Percentiles rank a stretch among this genome's conserved stretches.
Conservation (phyloP, 2,113 vertebrate species). For the Castor canadensis region DNA sequence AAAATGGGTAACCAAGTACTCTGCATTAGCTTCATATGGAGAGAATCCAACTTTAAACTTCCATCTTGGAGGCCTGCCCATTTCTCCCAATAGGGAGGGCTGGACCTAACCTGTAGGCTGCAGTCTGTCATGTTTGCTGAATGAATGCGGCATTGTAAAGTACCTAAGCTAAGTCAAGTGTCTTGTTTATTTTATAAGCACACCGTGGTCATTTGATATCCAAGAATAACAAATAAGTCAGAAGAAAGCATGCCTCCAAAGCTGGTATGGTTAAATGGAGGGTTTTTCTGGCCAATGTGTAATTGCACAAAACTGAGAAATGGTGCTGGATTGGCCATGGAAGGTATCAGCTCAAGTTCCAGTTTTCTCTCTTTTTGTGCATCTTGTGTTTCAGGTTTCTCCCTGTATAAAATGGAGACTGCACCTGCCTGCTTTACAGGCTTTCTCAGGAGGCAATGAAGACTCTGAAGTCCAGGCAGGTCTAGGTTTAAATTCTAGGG, state of each 20-base stretch:
- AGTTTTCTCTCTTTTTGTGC: neutral
- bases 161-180: neutral
- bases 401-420: neutral
- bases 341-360: neutral
- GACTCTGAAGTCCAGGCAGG: neutral
- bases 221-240: neutral
- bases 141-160: neutral
- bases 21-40: neutral
- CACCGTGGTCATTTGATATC: neutral
- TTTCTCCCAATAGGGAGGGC: neutral
- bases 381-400: neutral
- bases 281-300: neutral
- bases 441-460: neutral
- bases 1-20: neutral
- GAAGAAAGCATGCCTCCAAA: neutral
- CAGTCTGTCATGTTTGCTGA: neutral
- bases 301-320: neutral
- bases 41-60: neutral
- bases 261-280: neutral
- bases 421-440: neutral
- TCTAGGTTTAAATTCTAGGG: neutral
- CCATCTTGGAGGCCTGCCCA: neutral
- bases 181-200: neutral
- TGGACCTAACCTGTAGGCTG: neutral
- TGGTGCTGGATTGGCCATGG: neutral